A percentile compares a stretch with the other conserved stretches of the same genome.
Conservation (phyloP, 2,888 invertebrate species). For the Idaea dimidiata region DNA sequence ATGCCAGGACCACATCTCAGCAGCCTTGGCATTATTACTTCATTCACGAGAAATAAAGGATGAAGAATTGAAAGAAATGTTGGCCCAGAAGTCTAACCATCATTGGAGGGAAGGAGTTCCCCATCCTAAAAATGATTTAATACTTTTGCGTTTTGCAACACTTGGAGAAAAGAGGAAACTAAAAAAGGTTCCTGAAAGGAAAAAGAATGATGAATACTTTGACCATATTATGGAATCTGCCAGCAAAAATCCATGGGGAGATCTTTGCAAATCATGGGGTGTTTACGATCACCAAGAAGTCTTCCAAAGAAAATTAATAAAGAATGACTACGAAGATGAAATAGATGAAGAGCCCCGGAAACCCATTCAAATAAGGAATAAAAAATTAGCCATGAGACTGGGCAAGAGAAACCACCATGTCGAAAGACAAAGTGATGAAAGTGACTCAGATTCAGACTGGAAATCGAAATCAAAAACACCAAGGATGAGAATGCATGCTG, state of each 20-base stretch:
- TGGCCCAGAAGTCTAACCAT: conserved; percentile 81
- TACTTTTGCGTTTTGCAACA: conserved; percentile 88
- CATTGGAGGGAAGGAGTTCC: conserved; percentile 88
- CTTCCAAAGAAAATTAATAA: conserved; percentile 57
- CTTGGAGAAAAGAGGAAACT: conserved; percentile 86
- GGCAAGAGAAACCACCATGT: conserved; percentile 54
- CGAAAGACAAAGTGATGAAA: conserved; percentile 54
- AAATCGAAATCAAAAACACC: conserved; percentile 83
- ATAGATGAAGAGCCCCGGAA: conserved; percentile 39
- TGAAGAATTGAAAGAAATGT: conserved; percentile 59
- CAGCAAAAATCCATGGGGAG: conserved; percentile 87
- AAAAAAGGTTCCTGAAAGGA: conserved; percentile 63
- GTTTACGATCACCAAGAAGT: conserved; percentile 82
- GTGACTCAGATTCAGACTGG: conserved; percentile 80
- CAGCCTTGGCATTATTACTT: conserved; percentile 81
- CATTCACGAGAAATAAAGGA: conserved; percentile 76
- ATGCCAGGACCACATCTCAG: conserved; percentile 82
- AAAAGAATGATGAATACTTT: conserved; percentile 40
- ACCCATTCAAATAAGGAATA: conserved; percentile 58
- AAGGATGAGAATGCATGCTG: conserved; percentile 93
- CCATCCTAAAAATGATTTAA: conserved; percentile 83
- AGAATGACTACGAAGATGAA: conserved; percentile 50
- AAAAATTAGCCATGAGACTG: conserved; percentile 62
- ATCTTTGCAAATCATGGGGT: conserved; percentile 86
- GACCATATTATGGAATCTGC: conserved; percentile 48